Base-by-base conservation (phyloP, 1,140 invertebrate genomes). In the Manduca sexta region DNA sequence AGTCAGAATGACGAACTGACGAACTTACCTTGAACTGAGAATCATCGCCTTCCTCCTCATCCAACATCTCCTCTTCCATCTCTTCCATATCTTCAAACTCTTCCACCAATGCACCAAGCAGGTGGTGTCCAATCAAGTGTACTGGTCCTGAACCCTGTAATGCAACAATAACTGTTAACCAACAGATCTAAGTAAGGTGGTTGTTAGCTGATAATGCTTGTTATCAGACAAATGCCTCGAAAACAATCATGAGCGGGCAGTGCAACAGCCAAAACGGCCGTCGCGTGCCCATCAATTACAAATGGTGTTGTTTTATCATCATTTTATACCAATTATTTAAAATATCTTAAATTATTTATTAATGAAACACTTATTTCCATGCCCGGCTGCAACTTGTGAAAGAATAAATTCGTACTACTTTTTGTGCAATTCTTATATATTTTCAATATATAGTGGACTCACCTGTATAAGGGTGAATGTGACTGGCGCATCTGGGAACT, bases 401-500 rank as follows among this genome's bases (percentile, higher is more conserved):
- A 1, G 33, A 12, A 12, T 3, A 3, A 35, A 35, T 12, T 13
- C 14, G 33, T 11, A 35, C 5, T 35, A 35, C n/a, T n/a, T n/a
- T n/a, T n/a, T n/a, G n/a, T n/a, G n/a, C n/a, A n/a, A n/a, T n/a
- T 31, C 30, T 2, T 31, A 10, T 30, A 30, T 30, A 30, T 30
- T n/a, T n/a, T n/a, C n/a, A n/a, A n/a, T n/a, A n/a, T n/a, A n/a
- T n/a, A n/a, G n/a, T n/a, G n/a, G n/a, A n/a, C n/a, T 89, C 61
- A 92, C 92, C 88, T 92, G 91, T 45, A 93, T 88, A 45, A 95
- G 88, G 57, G 91, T 92, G 74, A 95, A 94, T 35, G 92, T 94
- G 34, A 94, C 93, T 45, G 93, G 93, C 45, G 93, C 92, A 82
- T 95, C 94, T 6, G 93, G 94, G 80, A 95, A 94, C 73, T 93